Percentiles rank a stretch among this genome's conserved stretches.
These are phyloP conservation scores for Anthopleura sola DNA, from an alignment of 64 coral and sea anemone genomes.

Conservation along the genomic window DNA sequence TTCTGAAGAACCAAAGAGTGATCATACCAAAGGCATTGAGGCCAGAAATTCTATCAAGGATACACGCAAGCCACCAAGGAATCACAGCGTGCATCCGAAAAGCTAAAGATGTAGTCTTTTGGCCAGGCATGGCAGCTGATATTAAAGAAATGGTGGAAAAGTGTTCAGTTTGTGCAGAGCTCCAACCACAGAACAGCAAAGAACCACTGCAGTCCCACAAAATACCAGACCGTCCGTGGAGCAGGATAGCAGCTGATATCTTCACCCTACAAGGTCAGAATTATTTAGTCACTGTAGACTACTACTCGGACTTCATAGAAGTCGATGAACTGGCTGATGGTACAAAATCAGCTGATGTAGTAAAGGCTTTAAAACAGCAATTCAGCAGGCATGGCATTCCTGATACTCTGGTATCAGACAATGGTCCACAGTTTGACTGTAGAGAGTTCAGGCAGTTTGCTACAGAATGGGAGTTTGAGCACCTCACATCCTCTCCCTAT, in stretches of 20 bases:
- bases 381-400: conserved; percentile 39
- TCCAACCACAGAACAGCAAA: conserved; percentile 47
- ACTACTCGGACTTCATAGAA: conserved; percentile 62
- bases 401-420: conserved; percentile 25
- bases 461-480: conserved; percentile 43
- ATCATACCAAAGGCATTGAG: conserved; percentile 56
- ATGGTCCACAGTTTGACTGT: conserved; percentile 53
- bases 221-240: conserved; percentile 57
- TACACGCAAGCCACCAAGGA: conserved; percentile 72
- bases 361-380: conserved; percentile 34
- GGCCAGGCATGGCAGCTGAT: conserved; percentile 53
- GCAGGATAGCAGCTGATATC: conserved; percentile 23
- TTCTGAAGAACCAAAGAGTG: conserved; percentile 61
- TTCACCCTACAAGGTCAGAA: background rate
- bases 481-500: too few species aligned
- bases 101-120: conserved; percentile 54
- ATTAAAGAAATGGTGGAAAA: conserved; percentile 36
- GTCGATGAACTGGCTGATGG: conserved; percentile 13
- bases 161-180: conserved; percentile 50
- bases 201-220: conserved; percentile 66
- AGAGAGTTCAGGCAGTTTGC: conserved; percentile 50
- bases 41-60: conserved; percentile 50
- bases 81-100: conserved; percentile 37
- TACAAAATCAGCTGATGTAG: conserved; percentile 4
- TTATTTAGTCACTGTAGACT: conserved; percentile 17